phyloP scores from a whole-genome alignment of 2,888 invertebrate species.

The Andrena dorsata region DNA sequence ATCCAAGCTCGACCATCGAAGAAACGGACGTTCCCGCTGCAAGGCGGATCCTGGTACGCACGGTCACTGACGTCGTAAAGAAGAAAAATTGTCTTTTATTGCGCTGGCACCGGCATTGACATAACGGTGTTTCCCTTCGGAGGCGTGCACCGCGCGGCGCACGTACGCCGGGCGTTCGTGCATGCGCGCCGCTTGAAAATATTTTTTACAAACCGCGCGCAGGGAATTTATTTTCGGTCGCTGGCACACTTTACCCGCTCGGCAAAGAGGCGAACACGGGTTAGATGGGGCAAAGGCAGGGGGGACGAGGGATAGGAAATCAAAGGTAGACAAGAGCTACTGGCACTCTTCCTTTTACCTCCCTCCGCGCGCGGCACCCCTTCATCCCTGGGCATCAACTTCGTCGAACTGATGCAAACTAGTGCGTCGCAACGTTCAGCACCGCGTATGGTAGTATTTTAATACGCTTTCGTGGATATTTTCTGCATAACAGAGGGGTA shows the following conservation, averaged over 20 bases:
- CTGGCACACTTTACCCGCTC: slow-evolving; percentile 58
- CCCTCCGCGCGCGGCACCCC: slow-evolving; percentile 13
- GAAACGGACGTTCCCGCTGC: slow-evolving; percentile 26
- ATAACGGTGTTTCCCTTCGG: slow-evolving; percentile 54
- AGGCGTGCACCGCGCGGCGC: slow-evolving; percentile 14
- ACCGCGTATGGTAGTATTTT: slow-evolving; percentile 53
- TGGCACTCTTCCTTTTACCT: slow-evolving; percentile 51
- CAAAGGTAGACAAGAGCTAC: slow-evolving; percentile 21
- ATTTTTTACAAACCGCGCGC: slow-evolving; percentile 62
- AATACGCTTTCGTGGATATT: slow-evolving; percentile 42
- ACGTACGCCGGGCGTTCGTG: background rate
- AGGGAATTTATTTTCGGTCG: slow-evolving; percentile 62
- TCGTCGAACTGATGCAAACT: slow-evolving; percentile 42
- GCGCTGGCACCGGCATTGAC: slow-evolving; percentile 38
- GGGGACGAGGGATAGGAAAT: slow-evolving; percentile 17
- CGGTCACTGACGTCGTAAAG: slow-evolving; percentile 41
- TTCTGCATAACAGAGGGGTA: slow-evolving; percentile 7
- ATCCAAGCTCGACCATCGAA: slow-evolving; percentile 3
- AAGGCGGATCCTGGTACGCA: slow-evolving; percentile 28
- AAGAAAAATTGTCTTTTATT: slow-evolving; percentile 46
- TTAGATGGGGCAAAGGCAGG: background rate
- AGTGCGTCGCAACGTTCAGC: slow-evolving; percentile 53
- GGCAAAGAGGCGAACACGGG: background rate
- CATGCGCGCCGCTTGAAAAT: slow-evolving; percentile 47
- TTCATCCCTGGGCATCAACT: slow-evolving; percentile 26